These are phyloP conservation scores for Eciton burchellii DNA, from an alignment of 1,140 invertebrate species.

Conservation along the genomic window DNA sequence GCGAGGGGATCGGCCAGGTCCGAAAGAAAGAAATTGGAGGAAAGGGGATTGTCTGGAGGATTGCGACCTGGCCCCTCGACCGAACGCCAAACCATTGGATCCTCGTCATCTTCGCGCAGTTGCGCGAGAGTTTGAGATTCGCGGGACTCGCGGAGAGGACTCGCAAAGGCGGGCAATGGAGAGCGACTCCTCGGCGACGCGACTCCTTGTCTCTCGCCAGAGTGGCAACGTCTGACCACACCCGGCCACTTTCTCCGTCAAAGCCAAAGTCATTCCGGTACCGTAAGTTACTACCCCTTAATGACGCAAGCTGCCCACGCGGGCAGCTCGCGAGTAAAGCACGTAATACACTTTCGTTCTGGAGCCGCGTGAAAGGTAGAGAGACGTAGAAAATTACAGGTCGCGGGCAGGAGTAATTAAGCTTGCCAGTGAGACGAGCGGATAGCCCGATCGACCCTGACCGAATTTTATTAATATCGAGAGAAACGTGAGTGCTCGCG, in stretches of 20 bases:
- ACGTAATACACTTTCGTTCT: slow-evolving; percentile 58
- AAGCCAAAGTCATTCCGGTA: slow-evolving; percentile 75
- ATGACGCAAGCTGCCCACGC: slow-evolving; percentile 77
- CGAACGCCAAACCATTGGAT: too few relatives aligned
- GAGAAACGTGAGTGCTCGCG: neutral
- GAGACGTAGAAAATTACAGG: slow-evolving; percentile 65
- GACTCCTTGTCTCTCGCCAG: slow-evolving; percentile 24
- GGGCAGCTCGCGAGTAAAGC: slow-evolving; percentile 61
- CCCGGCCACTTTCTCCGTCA: slow-evolving; percentile 74
- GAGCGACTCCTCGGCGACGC: too few relatives aligned
- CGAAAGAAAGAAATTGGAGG: too few relatives aligned
- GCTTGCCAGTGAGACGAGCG: slow-evolving; percentile 49
- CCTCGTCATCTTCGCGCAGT: too few relatives aligned
- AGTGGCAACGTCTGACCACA: slow-evolving; percentile 65
- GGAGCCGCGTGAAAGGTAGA: slow-evolving; percentile 31
- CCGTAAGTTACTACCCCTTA: slow-evolving; percentile 67
- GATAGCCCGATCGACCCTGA: slow-evolving; percentile 65
- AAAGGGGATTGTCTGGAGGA: too few relatives aligned
- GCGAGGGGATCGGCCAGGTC: too few relatives aligned
- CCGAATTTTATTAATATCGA: slow-evolving; percentile 63
- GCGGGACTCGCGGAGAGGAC: neutral
- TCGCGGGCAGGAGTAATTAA: slow-evolving; percentile 62
- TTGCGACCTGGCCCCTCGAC: too few relatives aligned
- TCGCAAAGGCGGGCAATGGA: too few relatives aligned
- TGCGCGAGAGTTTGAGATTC: slow-evolving; percentile 10